Base-by-base conservation (phyloP, 1,140 invertebrate species). In the Euschistus heros region DNA sequence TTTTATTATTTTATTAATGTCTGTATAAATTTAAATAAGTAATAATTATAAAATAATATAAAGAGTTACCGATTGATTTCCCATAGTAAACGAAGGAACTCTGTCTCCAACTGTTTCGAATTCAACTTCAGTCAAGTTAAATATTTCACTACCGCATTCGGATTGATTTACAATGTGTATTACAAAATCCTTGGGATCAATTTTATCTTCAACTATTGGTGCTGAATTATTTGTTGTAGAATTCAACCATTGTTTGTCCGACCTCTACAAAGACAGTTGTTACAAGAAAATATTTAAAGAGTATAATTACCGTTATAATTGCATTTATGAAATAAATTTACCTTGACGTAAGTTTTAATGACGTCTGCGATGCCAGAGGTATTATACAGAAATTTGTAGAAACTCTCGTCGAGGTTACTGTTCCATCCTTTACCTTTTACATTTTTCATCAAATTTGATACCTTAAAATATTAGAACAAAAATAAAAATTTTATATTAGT, bases 81-180 rank as follows among this genome's bases (percentile, higher is more conserved):
- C 33, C 33, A 37, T 37, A 6, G 18, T 17, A 26, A 57, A 57
- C 18, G 15, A 5, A 26, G 61, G 47, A 17, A 66, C 63, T 30
- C 17, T 33, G 13, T 54, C 63, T 30, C 63, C 63, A 15, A 65
- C 27, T 24, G 44, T 24, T 26, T 54, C 57, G 27, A 65, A 60
- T 18, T 64, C 63, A 1, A 73, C 61, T 72, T 75, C 0, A 64
- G 20, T 50, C 78, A 78, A 17, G 63, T 72, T 64, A 14, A 57
- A 26, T 3, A 57, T 2, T 22, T 57, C 54, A 26, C 15, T 57
- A 24, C 24, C 24, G 15, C 54, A 57, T 5, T 22, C 18, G 5
- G 54, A 24, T 26, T 24, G 24, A 26, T 57, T 27, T 0, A 57
- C 24, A 1, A 26, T 57, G 4, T 57, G 6, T 0, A 57, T 4